phyloP scores from a whole-genome alignment of 2,113 vertebrate genomes.

The Heterotilapia buettikoferi region DNA sequence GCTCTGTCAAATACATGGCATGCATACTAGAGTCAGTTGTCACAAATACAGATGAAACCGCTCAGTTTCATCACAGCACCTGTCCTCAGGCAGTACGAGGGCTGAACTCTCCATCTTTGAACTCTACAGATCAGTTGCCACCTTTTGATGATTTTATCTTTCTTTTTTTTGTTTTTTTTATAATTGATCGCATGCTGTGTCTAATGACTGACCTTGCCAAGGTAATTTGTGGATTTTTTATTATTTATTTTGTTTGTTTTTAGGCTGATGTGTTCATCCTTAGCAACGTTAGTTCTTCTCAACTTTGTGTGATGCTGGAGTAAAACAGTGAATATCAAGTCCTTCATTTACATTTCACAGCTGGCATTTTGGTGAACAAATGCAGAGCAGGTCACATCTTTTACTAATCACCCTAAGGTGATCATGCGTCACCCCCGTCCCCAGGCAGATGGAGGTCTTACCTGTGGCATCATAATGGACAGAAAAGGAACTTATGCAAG shows the following conservation, averaged over 20 bases:
- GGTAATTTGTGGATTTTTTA: background rate
- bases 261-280: background rate
- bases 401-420: constrained; percentile 3
- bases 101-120: background rate
- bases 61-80: constrained; percentile 9
- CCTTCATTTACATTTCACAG: constrained; percentile 26
- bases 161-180: background rate
- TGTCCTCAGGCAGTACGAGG: constrained; percentile 22
- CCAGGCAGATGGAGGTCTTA: constrained; percentile 3
- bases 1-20: constrained; percentile 14
- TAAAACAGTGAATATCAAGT: constrained; percentile 21
- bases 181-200: background rate
- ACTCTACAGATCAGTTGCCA: background rate
- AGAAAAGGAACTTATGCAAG: background rate
- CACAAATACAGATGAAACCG: constrained; percentile 31
- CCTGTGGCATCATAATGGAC: background rate
- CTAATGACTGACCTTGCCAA: background rate
- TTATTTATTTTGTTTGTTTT: background rate
- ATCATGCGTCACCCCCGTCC: background rate
- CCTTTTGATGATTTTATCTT: background rate
- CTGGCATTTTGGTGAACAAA: background rate
- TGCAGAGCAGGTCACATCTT: constrained; percentile 23
- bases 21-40: constrained; percentile 14
- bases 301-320: background rate
- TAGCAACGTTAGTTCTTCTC: background rate